Conservation (phyloP, 1,140 invertebrate species). For the Drosophila chauvacae region DNA sequence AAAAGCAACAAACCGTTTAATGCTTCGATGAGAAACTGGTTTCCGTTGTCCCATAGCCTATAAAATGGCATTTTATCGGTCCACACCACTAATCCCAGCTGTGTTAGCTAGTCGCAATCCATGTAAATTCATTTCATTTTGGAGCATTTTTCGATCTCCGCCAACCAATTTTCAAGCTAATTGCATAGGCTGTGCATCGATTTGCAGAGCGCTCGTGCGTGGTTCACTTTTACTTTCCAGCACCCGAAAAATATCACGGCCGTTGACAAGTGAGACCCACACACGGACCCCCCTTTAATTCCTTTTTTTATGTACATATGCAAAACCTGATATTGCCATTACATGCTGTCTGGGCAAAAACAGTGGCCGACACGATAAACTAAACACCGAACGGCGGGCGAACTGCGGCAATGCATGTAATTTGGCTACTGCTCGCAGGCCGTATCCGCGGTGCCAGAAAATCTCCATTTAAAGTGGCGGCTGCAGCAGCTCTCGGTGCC, state of each 20-base stretch:
- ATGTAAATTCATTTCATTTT: constrained; percentile 5
- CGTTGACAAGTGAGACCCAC: constrained; percentile 17
- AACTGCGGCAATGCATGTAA: constrained; percentile 63
- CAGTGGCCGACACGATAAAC: constrained; percentile 70
- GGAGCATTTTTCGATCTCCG: constrained; percentile 19
- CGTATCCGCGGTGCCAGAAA: constrained; percentile 17
- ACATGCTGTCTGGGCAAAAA: constrained; percentile 57
- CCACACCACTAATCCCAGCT: constrained; percentile 7
- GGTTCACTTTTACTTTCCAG: constrained; percentile 68
- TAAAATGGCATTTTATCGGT: not conserved
- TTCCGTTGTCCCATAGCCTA: not conserved
- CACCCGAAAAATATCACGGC: constrained; percentile 16
- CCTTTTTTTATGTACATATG: not conserved
- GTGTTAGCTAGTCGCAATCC: constrained; percentile 3
- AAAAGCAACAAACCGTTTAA: not conserved
- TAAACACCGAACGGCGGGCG: constrained; percentile 45
- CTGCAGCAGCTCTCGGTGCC: constrained; percentile 48
- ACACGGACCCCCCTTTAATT: not conserved
- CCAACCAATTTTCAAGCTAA: constrained; percentile 54
- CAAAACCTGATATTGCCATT: constrained; percentile 64
- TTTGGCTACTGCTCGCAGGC: constrained; percentile 45
- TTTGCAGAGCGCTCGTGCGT: constrained; percentile 21
- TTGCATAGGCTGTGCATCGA: constrained; percentile 17
- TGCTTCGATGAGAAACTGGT: constrained; percentile 1
- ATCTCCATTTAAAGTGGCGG: constrained; percentile 57